Evolutionary conservation across 2,888 invertebrate genomes (phyloP).

Genomic region (Dasypolia templi): DNA sequence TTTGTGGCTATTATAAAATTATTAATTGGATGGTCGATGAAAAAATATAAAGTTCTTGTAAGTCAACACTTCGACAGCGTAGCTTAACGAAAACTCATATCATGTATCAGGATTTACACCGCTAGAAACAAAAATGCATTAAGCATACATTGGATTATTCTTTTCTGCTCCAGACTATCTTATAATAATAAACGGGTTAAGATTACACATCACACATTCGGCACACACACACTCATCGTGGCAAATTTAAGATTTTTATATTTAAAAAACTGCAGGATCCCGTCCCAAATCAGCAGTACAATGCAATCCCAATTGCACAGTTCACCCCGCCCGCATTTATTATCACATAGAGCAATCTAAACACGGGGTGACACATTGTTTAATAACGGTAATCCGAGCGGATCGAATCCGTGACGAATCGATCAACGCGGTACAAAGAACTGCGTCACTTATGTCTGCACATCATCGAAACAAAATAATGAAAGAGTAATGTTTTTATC

Average conservation of each 20-base stretch:
- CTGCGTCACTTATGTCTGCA: conserved; percentile 65
- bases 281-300: conserved; percentile 4
- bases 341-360: conserved; percentile 40
- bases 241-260: neutral
- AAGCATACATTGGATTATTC: no score
- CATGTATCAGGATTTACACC: no score
- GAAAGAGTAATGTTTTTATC: conserved; percentile 2
- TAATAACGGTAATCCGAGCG: conserved; percentile 62
- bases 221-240: no score
- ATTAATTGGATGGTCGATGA: neutral
- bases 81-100: no score
- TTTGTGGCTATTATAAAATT: neutral
- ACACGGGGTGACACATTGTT: conserved; percentile 61
- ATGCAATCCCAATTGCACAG: neutral
- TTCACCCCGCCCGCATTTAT: conserved; percentile 29
- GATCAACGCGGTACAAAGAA: conserved; percentile 61
- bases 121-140: no score
- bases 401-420: conserved; percentile 68
- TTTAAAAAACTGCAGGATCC: neutral
- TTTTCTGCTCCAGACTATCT: no score
- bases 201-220: no score
- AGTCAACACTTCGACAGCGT: no score
- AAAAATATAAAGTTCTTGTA: neutral
- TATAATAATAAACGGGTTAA: no score
- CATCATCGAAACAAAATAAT: conserved; percentile 53